Evolutionary conservation across 2,113 vertebrate species (phyloP).

Genomic region (Nibea albiflora): DNA sequence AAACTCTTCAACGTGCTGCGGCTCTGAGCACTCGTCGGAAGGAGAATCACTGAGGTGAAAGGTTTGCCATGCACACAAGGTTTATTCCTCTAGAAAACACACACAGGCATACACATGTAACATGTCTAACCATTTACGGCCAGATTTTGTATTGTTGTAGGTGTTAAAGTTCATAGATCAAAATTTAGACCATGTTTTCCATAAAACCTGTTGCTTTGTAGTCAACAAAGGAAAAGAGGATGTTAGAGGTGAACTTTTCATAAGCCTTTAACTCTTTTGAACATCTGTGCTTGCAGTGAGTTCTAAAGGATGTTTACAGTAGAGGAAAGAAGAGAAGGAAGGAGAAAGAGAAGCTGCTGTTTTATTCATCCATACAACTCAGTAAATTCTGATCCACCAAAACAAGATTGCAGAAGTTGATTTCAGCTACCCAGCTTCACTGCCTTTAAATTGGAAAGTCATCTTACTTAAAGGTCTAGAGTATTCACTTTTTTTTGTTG

Average conservation of each 20-base stretch:
- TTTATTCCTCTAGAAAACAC: not conserved
- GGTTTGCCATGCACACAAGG: not conserved
- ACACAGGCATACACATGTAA: not conserved
- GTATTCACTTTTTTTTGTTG: no score
- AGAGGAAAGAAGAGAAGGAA: no score
- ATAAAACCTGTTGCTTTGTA: not conserved
- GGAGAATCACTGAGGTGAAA: constrained; percentile 14
- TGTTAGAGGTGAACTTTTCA: not conserved
- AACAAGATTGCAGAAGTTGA: no score
- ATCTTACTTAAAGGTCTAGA: no score
- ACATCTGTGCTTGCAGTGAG: not conserved
- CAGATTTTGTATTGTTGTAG: not conserved
- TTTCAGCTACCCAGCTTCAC: not conserved
- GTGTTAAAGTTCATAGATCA: not conserved
- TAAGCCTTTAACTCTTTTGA: not conserved
- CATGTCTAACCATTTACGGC: not conserved
- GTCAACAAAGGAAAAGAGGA: not conserved
- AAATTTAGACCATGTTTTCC: not conserved
- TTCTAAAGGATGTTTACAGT: not conserved
- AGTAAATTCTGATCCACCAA: not conserved
- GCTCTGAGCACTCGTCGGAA: constrained; percentile 25
- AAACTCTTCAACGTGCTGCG: not conserved
- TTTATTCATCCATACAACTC: not conserved
- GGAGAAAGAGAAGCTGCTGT: not conserved
- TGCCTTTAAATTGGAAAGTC: not conserved